A percentile compares a stretch with the other conserved stretches of the same genome.
Evolutionary conservation across 2,888 invertebrate genomes (phyloP).

Genomic region (Cheilosia pagana): DNA sequence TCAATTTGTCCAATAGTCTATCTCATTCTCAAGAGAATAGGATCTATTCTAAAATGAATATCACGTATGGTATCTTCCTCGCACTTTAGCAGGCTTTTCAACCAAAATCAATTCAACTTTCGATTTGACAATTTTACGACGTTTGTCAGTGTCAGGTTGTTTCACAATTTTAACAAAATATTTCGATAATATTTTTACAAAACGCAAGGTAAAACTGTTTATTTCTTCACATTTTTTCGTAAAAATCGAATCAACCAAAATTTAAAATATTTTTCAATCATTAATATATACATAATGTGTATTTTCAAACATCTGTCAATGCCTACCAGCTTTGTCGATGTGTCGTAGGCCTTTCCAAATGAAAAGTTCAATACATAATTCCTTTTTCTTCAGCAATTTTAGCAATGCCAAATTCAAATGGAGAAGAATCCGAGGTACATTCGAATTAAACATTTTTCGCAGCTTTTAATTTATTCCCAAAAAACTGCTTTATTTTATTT

Average conservation of each 20-base stretch:
- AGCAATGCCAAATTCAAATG: conserved; percentile 64
- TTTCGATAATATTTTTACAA: conserved; percentile 1
- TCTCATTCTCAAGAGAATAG: no score
- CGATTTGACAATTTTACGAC: no score
- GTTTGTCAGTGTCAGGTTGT: not conserved
- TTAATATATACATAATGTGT: not conserved
- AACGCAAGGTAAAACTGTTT: conserved; percentile 27
- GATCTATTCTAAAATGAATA: no score
- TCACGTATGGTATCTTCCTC: not conserved
- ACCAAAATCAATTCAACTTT: no score
- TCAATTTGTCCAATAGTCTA: no score
- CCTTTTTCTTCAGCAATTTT: conserved; percentile 37
- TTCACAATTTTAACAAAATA: conserved; percentile 39
- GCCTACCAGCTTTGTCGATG: conserved; percentile 14
- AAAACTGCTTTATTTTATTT: conserved; percentile 36
- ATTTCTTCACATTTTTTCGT: no score
- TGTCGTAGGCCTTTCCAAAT: conserved; percentile 14
- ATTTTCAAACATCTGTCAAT: not conserved
- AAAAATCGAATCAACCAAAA: no score
- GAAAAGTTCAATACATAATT: no score
- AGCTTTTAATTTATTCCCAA: conserved; percentile 27
- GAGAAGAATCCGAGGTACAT: conserved; percentile 65
- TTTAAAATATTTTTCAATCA: not conserved
- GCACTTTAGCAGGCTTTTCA: no score
- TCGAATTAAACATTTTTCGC: conserved; percentile 26